Base-by-base conservation (phyloP, 2,797 vertebrate genomes). In the Channa striata region DNA sequence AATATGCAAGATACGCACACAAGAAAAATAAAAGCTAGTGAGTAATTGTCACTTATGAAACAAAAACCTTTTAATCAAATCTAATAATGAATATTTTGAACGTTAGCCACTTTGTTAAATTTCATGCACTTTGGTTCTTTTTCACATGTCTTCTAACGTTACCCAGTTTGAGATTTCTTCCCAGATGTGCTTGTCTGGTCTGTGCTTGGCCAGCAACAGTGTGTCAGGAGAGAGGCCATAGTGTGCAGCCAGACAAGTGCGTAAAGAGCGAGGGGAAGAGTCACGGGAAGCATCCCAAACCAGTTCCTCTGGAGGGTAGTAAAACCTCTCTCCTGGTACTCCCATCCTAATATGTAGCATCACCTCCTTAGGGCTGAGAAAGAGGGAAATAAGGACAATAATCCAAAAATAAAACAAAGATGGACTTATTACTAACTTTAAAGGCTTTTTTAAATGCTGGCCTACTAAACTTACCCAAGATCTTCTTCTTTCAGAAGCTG, bases 121-220 rank as follows among this genome's bases (percentile, higher is more conserved):
- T 44, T 34, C 49, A 54, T 5, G 0, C 30, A 42, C 49, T 58
- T 17, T 23, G 4, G 12, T 30, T 25, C 8, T 14, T 37, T 14
- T 20, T 25, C 2, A 49, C 63, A 23, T 25, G 0, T 33, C 5
- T 6, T 43, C 8, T 36, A 6, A 30, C 72, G 59, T 94, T 90
- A 98, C 97, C 97, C 94, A 97, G 89, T 91, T 95, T 19, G 95
- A 94, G 74, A 97, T 92, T 33, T 94, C 94, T 57, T 97, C 95
- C 98, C 98, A 99, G 63, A 91, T 92, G 84, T 95, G 95, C 89
- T 93, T 96, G 34, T 96, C 96, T 2, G 95, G 93, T 56, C 95
- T 95, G 85, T 97, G 93, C 86, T 98, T 99, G 91, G 98, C 98
- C 76, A 99, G 91, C 81, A 96, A 95, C 63, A 95, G 91, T 54